phyloP scores from a whole-genome alignment of 2,888 invertebrate species.

The Rotaria socialis region DNA sequence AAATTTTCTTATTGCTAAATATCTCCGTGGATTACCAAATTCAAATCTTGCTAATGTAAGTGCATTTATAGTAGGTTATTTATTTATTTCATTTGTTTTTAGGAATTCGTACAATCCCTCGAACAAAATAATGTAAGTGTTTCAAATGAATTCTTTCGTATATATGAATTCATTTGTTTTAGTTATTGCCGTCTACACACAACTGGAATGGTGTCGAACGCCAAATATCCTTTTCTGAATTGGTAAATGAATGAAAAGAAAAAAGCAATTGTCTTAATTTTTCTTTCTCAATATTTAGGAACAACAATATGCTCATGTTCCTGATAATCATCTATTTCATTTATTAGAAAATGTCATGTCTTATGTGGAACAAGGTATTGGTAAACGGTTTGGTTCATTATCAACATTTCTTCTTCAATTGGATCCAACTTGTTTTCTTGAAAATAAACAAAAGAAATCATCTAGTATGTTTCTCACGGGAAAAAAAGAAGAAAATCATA shows the following conservation, averaged over 20 bases:
- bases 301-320: slow-evolving; percentile 7
- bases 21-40: slow-evolving; percentile 1
- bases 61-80: neutral
- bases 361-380: slow-evolving; percentile 31
- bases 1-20: slow-evolving; percentile 36
- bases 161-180: neutral
- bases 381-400: slow-evolving; percentile 27
- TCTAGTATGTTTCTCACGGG: neutral
- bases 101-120: neutral
- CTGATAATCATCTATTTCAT: neutral
- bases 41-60: neutral
- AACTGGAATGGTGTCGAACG: slow-evolving; percentile 28
- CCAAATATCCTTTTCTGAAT: slow-evolving; percentile 7
- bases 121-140: neutral
- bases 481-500: neutral
- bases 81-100: neutral
- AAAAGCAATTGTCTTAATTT: neutral
- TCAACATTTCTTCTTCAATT: slow-evolving; percentile 14
- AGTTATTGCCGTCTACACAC: neutral
- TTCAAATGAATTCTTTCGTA: neutral
- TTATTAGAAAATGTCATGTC: slow-evolving; percentile 11
- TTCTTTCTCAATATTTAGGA: neutral
- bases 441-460: neutral
- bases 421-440: slow-evolving; percentile 32
- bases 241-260: neutral